Base-by-base conservation (phyloP, 2,113 vertebrate genomes). In the Egretta garzetta region DNA sequence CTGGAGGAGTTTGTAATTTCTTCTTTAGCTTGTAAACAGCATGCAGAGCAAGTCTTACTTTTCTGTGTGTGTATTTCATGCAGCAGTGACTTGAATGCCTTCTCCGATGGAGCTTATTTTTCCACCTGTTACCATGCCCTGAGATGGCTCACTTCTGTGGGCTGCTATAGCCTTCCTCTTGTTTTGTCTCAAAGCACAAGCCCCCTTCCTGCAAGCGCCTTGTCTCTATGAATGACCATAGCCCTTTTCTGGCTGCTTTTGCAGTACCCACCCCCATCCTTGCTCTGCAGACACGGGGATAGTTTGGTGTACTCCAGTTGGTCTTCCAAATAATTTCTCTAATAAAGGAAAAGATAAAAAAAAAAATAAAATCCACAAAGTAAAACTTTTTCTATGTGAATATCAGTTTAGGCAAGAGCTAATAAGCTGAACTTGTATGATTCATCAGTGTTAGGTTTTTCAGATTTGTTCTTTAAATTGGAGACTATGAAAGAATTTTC, bases 241-340 rank as follows among this genome's bases (percentile, higher is more conserved):
- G 14, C 7, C 32, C 5, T 62, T 43, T 71, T 63, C n/a, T 70
- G n/a, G 30, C 33, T 21, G 13, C 14, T 71, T 15, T 11, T 17
- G 1, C 0, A 43, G 30, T 49, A 49, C 6, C 35, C 19, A 56
- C 7, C 12, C 24, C 41, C 8, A n/a, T 27, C 55, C 30, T 35
- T 43, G 49, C 26, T 64, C 77, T 87, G 50, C 35, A 64, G 23
- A 17, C 6, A 8, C 12, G 12, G 37, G 30, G 5, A 16, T 7
- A 19, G 10, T 28, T 49, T 39, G n/a, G 5, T 35, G 21, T 81
- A 33, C 33, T 86, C 60, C 37, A 50, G 24, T 55, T 49, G 70
- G 60, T 68, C 43, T 94, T 75, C 20, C 37, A 59, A 16, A 30
- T 26, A 73, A 32, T 4, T 71, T 75, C 12, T 28, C 6, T 28